Evolutionary conservation across 2,113 vertebrate genomes (phyloP), one percentile per base, ranked within the genome.

Genomic region (Clarias macrocephalus): DNA sequence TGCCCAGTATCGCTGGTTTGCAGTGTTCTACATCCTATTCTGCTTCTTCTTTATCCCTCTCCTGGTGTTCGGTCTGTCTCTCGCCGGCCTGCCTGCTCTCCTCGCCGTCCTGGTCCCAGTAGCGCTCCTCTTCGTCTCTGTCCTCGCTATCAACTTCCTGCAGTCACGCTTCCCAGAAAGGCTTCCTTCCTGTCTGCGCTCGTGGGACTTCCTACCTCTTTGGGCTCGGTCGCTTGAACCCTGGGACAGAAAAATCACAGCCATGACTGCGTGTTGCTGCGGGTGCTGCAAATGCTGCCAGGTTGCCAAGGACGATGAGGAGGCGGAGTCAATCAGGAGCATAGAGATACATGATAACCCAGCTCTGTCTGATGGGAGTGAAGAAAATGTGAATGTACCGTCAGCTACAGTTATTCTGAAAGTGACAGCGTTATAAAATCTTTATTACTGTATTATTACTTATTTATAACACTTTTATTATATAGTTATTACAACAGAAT

Each of bases 1-100:
- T 0, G 96, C 97, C n/a, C 88, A 94, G 89, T 97, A 99, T 92
- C 95, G 98, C 92, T 99, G 98, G 98, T 99, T 99, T 84, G 96
- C 98, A 7, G 81, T 93, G 48, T 93, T 97, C 91, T 99, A 99
- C 93, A 95, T 99, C 80, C 81, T 98, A 1, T 0, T 92, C 85
- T 95, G 96, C 92, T 99, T 99, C 93, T 93, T 99, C 56, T 1
- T 96, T 81, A 19, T 95, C 15, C 98, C 98, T 0, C 90, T 99
- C 75, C 10, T 92, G 0, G 87, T 99, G 60, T 98, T 99, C 2
- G 96, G 94, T 85, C 93, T 99, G 63, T 98, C 98, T 0, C 75
- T 99, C 91, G 97, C 97, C 0, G 98, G 98, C 48, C 98, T 97
- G 97, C 73, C 91, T 2, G 96, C 96, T 30, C 94, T 99, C 66